Conservation (phyloP, 2,888 invertebrate genomes). For the Oligia strigilis region DNA sequence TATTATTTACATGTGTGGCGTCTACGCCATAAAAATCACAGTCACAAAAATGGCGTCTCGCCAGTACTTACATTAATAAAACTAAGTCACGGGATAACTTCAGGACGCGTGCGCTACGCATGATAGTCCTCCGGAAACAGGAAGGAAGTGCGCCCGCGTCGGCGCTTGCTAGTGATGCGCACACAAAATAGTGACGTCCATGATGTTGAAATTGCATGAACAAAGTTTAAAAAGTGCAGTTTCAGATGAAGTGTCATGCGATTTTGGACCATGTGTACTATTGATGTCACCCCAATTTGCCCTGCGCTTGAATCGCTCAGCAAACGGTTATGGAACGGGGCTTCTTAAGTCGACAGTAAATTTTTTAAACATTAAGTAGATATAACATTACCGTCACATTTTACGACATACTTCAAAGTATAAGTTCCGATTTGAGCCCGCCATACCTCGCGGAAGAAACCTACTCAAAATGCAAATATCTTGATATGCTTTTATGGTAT, state of each 20-base stretch:
- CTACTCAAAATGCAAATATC: slow-evolving; percentile 66
- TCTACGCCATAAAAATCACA: too few relatives aligned
- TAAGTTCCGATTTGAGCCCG: slow-evolving; percentile 28
- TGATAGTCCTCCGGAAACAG: too few relatives aligned
- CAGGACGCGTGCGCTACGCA: too few relatives aligned
- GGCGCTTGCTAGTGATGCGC: too few relatives aligned
- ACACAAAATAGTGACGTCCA: too few relatives aligned
- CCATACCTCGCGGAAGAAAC: slow-evolving; percentile 42
- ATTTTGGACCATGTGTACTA: background rate
- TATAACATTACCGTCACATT: slow-evolving; percentile 27
- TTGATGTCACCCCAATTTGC: background rate
- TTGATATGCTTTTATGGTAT: slow-evolving; percentile 64
- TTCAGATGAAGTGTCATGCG: background rate
- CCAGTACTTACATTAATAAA: too few relatives aligned
- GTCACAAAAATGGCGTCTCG: too few relatives aligned
- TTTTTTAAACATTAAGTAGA: slow-evolving; percentile 12
- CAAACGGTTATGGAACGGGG: background rate
- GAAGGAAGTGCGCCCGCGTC: too few relatives aligned
- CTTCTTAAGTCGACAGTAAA: background rate
- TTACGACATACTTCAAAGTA: slow-evolving; percentile 30
- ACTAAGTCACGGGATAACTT: too few relatives aligned
- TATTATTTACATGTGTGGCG: too few relatives aligned
- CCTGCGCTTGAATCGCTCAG: background rate
- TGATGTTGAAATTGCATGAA: too few relatives aligned
- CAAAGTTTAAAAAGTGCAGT: background rate